Evolutionary conservation across 2,888 invertebrate species (phyloP), one percentile per base, ranked within the genome.

Genomic region (Dolichopus griseipennis): DNA sequence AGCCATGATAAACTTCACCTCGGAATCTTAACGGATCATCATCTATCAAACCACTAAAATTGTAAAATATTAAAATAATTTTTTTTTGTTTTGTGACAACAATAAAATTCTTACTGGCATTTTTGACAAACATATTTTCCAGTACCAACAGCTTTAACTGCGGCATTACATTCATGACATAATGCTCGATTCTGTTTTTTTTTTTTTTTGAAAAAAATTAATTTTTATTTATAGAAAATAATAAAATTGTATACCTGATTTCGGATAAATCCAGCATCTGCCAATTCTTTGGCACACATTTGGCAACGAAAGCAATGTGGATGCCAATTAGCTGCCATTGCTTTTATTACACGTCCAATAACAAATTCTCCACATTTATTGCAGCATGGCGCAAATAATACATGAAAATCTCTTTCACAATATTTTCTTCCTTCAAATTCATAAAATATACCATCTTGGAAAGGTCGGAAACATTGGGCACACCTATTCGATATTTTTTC

Each of bases 291-390:
- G 73, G 86, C 86, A 81, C 99, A 99, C 81, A 95, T 87, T 79
- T 97, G 93, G 78, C 99, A 99, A 27, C 93, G 89, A 85, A 99
- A 99, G 81, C 99, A 99, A 70, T 89, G 88, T 2, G 98, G 97
- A 83, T 99, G 99, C 99, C 99, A 99, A 81, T 94, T 97, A 43
- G 94, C 89, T 77, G 97, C 96, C 96, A 99, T 97, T 0, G 99
- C 99, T 81, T 99, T 99, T 78, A 99, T 99, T 65, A 99, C 99
- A 69, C 99, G 89, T 0, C 99, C 99, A 78, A 98, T 95, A 70
- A 99, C 95, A 80, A 99, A 99, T 82, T 97, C 96, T 33, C 89
- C 89, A 74, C 90, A 91, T 85, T 89, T 87, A 82, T 92, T 90
- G 81, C 95, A 95, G 83, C 95, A 92, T 66, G 99, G 92, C 66